Percentiles rank a stretch among this genome's conserved stretches.
phyloP scores from a whole-genome alignment of 1,140 invertebrate species.

The Drosophila quadrilineata region DNA sequence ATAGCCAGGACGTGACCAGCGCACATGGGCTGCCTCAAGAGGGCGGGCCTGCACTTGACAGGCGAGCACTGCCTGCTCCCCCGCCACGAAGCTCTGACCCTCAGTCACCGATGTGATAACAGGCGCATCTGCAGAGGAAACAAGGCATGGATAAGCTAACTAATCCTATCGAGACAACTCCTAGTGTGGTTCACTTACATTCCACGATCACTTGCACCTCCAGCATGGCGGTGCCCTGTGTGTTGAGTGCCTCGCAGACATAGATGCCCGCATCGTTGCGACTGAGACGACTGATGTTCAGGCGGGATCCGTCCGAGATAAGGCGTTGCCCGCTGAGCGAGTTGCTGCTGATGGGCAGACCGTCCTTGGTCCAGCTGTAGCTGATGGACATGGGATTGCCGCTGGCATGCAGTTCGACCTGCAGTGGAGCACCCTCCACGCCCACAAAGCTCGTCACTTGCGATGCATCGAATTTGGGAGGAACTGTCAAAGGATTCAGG shows the following conservation, averaged over 20 bases:
- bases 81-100: conserved; percentile 87
- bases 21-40: conserved; percentile 89
- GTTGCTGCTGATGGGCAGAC: conserved; percentile 84
- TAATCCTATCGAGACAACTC: neutral
- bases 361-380: conserved; percentile 94
- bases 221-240: conserved; percentile 90
- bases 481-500: conserved; percentile 83
- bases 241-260: conserved; percentile 93
- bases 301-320: conserved; percentile 88
- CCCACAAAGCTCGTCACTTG: conserved; percentile 85
- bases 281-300: conserved; percentile 91
- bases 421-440: conserved; percentile 91
- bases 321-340: conserved; percentile 83
- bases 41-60: conserved; percentile 94
- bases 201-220: conserved; percentile 93
- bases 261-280: conserved; percentile 93
- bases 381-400: conserved; percentile 92
- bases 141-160: neutral
- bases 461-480: conserved; percentile 86
- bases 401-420: conserved; percentile 89
- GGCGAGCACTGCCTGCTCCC: conserved; percentile 91
- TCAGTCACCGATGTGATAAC: conserved; percentile 89
- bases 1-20: conserved; percentile 90
- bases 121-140: conserved; percentile 80
- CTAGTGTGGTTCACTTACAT: conserved; percentile 87